Evolutionary conservation across 2,888 invertebrate genomes (phyloP).

Genomic region (Galerucella nymphaeae): DNA sequence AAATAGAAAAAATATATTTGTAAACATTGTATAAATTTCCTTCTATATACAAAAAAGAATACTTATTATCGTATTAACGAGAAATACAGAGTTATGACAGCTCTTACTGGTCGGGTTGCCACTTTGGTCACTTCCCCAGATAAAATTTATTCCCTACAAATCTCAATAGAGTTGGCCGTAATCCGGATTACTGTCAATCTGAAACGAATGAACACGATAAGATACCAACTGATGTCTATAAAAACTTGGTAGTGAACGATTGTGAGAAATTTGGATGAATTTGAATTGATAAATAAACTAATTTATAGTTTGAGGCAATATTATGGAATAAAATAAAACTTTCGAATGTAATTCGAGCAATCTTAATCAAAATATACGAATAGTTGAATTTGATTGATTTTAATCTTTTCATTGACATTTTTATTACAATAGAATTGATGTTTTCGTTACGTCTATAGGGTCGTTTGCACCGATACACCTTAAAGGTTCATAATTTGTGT

Average conservation of each 20-base stretch:
- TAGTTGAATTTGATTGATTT: too few relatives aligned
- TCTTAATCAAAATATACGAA: too few relatives aligned
- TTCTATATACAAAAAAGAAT: not conserved
- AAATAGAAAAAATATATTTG: not conserved
- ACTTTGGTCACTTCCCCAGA: conserved; percentile 15
- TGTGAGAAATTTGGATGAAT: not conserved
- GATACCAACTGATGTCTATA: conserved; percentile 10
- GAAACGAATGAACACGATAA: conserved; percentile 27
- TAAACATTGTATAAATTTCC: not conserved
- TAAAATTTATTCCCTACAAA: conserved; percentile 17
- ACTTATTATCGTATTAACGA: not conserved
- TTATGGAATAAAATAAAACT: too few relatives aligned
- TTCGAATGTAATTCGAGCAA: too few relatives aligned
- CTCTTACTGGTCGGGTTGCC: conserved; percentile 1
- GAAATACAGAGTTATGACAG: conserved; percentile 13
- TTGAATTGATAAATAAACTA: not conserved
- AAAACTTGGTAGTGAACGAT: not conserved
- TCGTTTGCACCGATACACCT: too few relatives aligned
- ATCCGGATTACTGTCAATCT: conserved; percentile 45
- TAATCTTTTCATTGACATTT: too few relatives aligned
- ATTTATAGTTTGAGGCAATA: too few relatives aligned
- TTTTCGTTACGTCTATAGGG: too few relatives aligned
- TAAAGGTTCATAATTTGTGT: too few relatives aligned
- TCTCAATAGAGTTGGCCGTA: conserved; percentile 34
- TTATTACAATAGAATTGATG: too few relatives aligned